These are phyloP conservation scores for Oreohelix idahoensis DNA, from an alignment of 1,140 invertebrate species.

Conservation along the genomic window DNA sequence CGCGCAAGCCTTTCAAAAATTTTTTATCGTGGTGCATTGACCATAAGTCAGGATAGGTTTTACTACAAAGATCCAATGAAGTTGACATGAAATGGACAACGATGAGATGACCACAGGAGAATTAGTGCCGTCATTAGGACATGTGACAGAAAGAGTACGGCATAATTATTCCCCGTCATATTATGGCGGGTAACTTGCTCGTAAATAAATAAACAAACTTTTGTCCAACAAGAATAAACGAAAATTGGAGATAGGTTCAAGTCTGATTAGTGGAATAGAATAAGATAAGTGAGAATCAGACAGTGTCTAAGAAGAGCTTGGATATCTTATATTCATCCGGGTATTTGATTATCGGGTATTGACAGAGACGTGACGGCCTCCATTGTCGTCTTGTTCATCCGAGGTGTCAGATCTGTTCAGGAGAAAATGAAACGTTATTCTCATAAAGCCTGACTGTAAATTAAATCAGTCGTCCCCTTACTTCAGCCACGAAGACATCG, in stretches of 20 bases:
- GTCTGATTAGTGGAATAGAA: neutral
- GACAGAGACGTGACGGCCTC: neutral
- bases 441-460: neutral
- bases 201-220: no score
- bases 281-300: neutral
- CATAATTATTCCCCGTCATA: no score
- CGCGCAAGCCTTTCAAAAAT: no score
- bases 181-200: no score
- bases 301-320: neutral
- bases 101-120: no score
- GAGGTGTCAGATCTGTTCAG: neutral
- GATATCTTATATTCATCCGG: neutral
- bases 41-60: no score
- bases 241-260: neutral
- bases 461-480: constrained; percentile 1
- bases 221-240: neutral
- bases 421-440: constrained; percentile 23
- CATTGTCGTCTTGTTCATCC: neutral
- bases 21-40: no score
- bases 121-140: no score
- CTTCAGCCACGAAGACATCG: neutral
- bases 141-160: no score
- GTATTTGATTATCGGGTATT: neutral
- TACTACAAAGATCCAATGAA: no score
- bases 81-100: no score